These are phyloP conservation scores for Phyllotreta striolata DNA, from an alignment of 2,888 invertebrate genomes.

Conservation along the genomic window DNA sequence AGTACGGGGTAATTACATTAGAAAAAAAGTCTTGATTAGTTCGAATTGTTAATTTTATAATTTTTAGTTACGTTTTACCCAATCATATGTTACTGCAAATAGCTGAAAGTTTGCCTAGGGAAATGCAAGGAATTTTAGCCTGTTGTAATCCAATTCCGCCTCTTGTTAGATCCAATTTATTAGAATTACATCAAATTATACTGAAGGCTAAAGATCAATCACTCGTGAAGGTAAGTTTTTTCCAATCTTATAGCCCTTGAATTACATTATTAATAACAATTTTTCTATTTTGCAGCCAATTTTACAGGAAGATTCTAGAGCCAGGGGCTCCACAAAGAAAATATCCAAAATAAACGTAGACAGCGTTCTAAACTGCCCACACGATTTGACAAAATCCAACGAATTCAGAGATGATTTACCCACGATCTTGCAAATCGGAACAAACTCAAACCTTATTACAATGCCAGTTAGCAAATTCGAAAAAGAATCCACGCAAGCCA, in stretches of 20 bases:
- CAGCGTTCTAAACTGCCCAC: slow-evolving; percentile 68
- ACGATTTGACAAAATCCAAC: slow-evolving; percentile 66
- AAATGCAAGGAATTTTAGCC: slow-evolving; percentile 91
- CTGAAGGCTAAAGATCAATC: slow-evolving; percentile 75
- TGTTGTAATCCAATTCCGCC: slow-evolving; percentile 95
- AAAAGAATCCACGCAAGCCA: slow-evolving; percentile 47
- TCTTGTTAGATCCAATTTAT: slow-evolving; percentile 64
- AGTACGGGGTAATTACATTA: slow-evolving; percentile 73
- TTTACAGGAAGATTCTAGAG: slow-evolving; percentile 59
- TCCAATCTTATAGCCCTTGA: too few species aligned
- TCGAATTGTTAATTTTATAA: slow-evolving; percentile 7
- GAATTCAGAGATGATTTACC: slow-evolving; percentile 68
- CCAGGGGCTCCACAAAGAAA: slow-evolving; percentile 54
- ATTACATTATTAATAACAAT: neutral
- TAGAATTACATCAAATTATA: slow-evolving; percentile 72
- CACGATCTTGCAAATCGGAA: slow-evolving; percentile 58
- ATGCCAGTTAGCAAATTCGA: slow-evolving; percentile 24
- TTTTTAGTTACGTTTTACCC: slow-evolving; percentile 84
- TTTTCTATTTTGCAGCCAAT: slow-evolving; percentile 59
- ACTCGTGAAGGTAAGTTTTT: slow-evolving; percentile 66
- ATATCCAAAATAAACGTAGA: slow-evolving; percentile 62
- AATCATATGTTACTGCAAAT: slow-evolving; percentile 95
- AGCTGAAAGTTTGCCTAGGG: slow-evolving; percentile 85
- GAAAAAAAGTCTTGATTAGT: neutral
- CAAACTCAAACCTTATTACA: slow-evolving; percentile 16